Evolutionary conservation across 2,888 invertebrate genomes (phyloP).

Genomic region (Carterocephalus palaemon): DNA sequence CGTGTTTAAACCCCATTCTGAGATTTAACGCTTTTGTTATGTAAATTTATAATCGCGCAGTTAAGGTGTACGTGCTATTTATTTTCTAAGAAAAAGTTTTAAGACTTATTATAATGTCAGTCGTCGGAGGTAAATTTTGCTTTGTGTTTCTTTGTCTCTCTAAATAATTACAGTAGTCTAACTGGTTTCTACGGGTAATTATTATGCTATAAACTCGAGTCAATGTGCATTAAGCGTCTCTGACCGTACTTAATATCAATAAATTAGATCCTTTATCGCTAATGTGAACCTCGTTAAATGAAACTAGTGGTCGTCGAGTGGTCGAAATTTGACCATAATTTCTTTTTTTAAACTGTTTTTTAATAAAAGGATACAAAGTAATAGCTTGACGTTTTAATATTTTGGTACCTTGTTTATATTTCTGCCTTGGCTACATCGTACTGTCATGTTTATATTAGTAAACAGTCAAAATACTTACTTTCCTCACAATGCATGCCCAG

Average conservation of each 20-base stretch:
- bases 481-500: slow-evolving; percentile 93
- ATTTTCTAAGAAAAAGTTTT: slow-evolving; percentile 9
- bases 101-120: neutral
- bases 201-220: neutral
- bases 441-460: no score
- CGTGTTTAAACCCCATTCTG: slow-evolving; percentile 3
- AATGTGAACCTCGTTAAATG: no score
- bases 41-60: slow-evolving; percentile 16
- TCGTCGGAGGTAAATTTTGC: neutral
- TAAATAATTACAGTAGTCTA: slow-evolving; percentile 5
- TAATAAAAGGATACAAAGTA: no score
- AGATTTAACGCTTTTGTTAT: slow-evolving; percentile 7
- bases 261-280: no score
- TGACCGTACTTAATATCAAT: neutral
- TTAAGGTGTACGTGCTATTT: slow-evolving; percentile 9
- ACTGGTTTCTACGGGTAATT: slow-evolving; percentile 1
- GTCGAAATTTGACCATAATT: no score
- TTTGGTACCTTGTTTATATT: no score
- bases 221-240: neutral
- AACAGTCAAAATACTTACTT: slow-evolving; percentile 85
- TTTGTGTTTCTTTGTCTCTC: neutral
- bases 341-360: no score
- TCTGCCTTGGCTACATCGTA: no score
- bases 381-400: no score
- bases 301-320: no score